Evolutionary conservation across 1,140 invertebrate species (phyloP).

Genomic region (Hirudo medicinalis): DNA sequence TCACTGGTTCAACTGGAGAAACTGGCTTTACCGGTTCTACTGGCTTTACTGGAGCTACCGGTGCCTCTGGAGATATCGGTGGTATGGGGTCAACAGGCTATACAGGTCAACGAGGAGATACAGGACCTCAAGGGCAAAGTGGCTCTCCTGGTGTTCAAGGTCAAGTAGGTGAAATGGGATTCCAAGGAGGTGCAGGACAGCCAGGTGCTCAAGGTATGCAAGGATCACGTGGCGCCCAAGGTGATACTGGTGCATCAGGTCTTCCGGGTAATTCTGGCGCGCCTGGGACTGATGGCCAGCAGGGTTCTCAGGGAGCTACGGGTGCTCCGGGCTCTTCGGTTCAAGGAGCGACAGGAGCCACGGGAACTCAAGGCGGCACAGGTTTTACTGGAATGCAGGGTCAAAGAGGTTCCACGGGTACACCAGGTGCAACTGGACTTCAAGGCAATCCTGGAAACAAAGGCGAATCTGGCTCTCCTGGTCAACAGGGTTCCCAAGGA

Average conservation of each 20-base stretch:
- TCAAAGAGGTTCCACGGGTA: background rate
- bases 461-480: conserved; percentile 12
- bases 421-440: background rate
- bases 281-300: conserved; percentile 3
- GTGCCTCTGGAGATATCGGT: background rate
- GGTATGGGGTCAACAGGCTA: conserved; percentile 7
- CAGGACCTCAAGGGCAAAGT: conserved; percentile 10
- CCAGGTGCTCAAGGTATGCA: conserved; percentile 19
- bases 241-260: conserved; percentile 5
- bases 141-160: conserved; percentile 14
- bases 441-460: conserved; percentile 8
- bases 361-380: conserved; percentile 1
- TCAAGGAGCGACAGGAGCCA: background rate
- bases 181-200: conserved; percentile 20
- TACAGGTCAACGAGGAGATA: conserved; percentile 9
- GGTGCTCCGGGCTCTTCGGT: background rate
- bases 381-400: background rate
- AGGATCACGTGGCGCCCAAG: conserved; percentile 10
- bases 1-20: conserved; percentile 13
- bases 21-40: conserved; percentile 12
- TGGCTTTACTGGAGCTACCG: conserved; percentile 8
- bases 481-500: conserved; percentile 3
- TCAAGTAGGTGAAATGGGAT: conserved; percentile 22
- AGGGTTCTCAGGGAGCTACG: background rate
- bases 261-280: conserved; percentile 5